Evolutionary conservation across 2,888 invertebrate species (phyloP), one percentile per base, ranked within the genome.

Genomic region (Callimorpha dominula): DNA sequence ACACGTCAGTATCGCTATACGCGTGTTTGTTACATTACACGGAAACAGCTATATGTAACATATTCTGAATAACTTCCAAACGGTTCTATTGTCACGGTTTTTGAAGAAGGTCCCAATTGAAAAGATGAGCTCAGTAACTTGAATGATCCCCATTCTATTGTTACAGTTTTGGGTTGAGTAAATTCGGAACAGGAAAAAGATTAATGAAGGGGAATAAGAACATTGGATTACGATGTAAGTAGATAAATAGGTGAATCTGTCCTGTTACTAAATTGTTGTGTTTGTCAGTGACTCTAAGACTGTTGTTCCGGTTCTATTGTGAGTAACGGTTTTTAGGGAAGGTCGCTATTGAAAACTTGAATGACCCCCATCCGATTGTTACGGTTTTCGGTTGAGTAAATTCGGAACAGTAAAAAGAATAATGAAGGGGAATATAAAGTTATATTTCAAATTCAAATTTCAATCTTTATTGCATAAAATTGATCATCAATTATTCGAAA

Each of bases 11-110:
- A 77, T 75, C 71, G 76, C 64, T 71, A 70, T 78, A 78, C 71
- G 65, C 31, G 64, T 70, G 75, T 76, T 68, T 79, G 75, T 75
- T 72, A 74, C 74, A 71, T 72, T 72, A n/a, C 63, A 75, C 75
- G 80, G 78, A 81, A 82, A 84, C 82, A 84, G 80, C 75, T 78
- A 77, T 77, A 77, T 49, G 77, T 74, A 82, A 82, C 84, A 80
- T 80, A 73, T 76, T 76, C 76, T 77, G 81, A 84, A 83, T 82
- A 83, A 82, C 73, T 80, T 80, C 71, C 74, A 75, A 71, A 71
- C 68, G 65, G 60, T 67, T 77, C 57, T 11, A 76, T 83, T 83
- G 82, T 54, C 15, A 80, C 62, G 78, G 82, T 70, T 84, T 83
- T 78, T 82, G 84, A 77, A 72, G 73, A 81, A 78, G 80, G 78